Evolutionary conservation across 2,797 vertebrate genomes (phyloP).

Genomic region (Antennarius maculatus): DNA sequence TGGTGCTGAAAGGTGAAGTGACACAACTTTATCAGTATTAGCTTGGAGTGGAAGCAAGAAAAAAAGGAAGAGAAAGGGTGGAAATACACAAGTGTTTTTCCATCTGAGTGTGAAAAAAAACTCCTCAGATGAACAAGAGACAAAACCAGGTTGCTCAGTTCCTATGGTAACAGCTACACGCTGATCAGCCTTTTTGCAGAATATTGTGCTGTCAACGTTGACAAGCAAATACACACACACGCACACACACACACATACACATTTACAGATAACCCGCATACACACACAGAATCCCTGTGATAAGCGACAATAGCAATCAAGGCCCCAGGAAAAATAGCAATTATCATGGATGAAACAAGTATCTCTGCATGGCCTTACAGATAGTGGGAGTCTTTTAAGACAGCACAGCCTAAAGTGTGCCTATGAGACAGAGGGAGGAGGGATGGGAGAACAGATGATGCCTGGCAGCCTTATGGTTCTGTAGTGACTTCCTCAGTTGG

Average conservation of each 20-base stretch:
- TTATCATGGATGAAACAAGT: conserved; percentile 46
- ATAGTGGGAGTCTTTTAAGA: conserved; percentile 29
- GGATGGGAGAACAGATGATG: conserved; percentile 61
- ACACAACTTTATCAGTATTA: conserved; percentile 6
- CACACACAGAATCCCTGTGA: conserved; percentile 15
- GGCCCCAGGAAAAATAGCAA: conserved; percentile 37
- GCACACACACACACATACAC: conserved; percentile 13
- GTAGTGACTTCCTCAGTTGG: conserved; percentile 43
- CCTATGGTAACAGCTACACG: conserved; percentile 78
- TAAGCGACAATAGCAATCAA: conserved; percentile 35
- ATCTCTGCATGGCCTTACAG: conserved; percentile 6
- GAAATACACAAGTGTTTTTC: not conserved
- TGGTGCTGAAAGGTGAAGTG: conserved; percentile 22
- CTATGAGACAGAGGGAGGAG: conserved; percentile 49
- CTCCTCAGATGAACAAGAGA: conserved; percentile 54
- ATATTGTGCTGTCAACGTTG: conserved; percentile 60
- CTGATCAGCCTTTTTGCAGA: conserved; percentile 58
- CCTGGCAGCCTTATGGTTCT: conserved; percentile 55
- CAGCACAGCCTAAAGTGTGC: conserved; percentile 25
- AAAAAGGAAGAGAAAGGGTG: not conserved
- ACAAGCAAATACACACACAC: conserved; percentile 27
- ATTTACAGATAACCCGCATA: conserved; percentile 15
- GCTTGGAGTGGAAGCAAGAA: conserved; percentile 27
- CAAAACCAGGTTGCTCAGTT: conserved; percentile 76
- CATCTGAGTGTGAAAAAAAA: conserved; percentile 22